Conservation (phyloP, 2,113 vertebrate genomes). For the Grantiella picta region DNA sequence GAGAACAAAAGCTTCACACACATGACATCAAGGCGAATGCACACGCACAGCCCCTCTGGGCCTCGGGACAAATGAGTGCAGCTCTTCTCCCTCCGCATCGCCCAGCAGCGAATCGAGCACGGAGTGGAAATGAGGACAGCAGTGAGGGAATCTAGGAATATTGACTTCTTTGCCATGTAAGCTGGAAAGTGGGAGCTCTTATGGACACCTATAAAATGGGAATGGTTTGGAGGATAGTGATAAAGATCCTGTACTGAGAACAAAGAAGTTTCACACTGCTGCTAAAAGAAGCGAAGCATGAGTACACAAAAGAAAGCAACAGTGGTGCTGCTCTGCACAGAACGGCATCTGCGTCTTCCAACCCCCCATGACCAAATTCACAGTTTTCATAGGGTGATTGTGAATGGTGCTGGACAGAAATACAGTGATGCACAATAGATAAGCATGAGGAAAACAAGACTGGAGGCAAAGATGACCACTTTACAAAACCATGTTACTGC, state of each 20-base stretch:
- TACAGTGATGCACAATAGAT: not conserved
- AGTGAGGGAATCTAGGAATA: not conserved
- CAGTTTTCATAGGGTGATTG: not conserved
- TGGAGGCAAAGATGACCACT: not conserved
- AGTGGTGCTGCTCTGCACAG: not conserved
- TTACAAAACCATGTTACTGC: not conserved
- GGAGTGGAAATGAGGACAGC: constrained; percentile 48
- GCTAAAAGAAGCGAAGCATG: not conserved
- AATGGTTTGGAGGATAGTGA: not conserved
- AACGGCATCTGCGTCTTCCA: not conserved
- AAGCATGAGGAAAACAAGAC: not conserved
- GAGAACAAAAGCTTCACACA: constrained; percentile 17
- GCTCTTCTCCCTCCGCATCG: not conserved
- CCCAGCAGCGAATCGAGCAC: not conserved
- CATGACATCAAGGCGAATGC: not conserved
- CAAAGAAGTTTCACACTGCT: not conserved
- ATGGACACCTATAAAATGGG: not conserved
- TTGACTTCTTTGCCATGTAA: not conserved
- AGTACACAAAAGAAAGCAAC: not conserved
- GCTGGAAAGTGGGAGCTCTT: not conserved
- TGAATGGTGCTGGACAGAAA: not conserved
- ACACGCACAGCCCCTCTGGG: not conserved
- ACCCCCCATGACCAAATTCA: not conserved
- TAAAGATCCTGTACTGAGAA: not conserved
- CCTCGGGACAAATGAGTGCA: not conserved